These are phyloP conservation scores for Murina feae DNA, from an alignment of 2,113 vertebrate species.

Conservation along the genomic window DNA sequence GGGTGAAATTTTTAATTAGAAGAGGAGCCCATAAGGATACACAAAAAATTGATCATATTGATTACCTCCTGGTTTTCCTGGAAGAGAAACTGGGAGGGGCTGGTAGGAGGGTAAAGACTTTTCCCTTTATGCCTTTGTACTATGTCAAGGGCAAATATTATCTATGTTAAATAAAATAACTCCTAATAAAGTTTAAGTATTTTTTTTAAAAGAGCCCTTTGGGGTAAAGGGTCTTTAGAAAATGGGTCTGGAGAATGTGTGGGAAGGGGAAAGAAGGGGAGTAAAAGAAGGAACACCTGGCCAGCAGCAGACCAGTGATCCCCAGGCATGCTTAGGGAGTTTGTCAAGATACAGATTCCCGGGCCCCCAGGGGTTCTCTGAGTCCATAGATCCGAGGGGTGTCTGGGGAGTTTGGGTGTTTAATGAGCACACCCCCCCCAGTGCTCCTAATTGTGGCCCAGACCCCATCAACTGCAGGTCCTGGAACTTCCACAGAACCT, in stretches of 20 bases:
- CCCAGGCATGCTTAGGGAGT: accelerated
- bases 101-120: not conserved
- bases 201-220: not conserved
- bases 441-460: not conserved
- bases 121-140: not conserved
- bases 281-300: not conserved
- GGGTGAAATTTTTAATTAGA: not conserved
- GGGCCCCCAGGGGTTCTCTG: not conserved
- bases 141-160: not conserved
- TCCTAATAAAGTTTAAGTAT: not conserved
- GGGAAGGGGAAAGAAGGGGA: too few species aligned
- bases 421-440: not conserved
- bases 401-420: not conserved
- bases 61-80: not conserved
- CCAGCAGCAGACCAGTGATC: not conserved
- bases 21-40: not conserved
- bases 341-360: not conserved
- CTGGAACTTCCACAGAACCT: not conserved
- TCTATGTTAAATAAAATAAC: not conserved
- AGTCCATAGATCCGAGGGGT: not conserved
- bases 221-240: not conserved
- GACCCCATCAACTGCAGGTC: not conserved
- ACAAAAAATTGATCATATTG: not conserved
- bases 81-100: not conserved
- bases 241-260: not conserved